phyloP scores from a whole-genome alignment of 2,888 invertebrate species.

The Tanaodytes sp. region DNA sequence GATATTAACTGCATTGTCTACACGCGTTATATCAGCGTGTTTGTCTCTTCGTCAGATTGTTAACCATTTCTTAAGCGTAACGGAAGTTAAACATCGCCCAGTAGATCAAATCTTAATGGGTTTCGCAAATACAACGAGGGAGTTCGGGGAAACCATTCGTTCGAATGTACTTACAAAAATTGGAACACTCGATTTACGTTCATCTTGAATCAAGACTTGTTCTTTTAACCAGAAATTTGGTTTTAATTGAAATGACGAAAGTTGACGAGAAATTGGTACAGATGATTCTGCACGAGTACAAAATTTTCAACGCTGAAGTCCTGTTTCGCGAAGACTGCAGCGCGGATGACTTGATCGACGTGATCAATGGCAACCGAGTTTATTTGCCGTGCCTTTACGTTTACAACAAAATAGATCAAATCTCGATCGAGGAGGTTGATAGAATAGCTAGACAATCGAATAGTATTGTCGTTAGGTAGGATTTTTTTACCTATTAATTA shows the following conservation, averaged over 20 bases:
- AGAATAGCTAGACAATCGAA: conserved; percentile 89
- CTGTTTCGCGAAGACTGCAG: conserved; percentile 96
- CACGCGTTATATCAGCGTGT: conserved; percentile 17
- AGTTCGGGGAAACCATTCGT: too few relatives aligned
- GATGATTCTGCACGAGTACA: conserved; percentile 98
- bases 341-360: conserved; percentile 98
- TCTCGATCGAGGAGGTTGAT: conserved; percentile 98
- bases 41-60: too few relatives aligned
- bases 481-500: too few relatives aligned
- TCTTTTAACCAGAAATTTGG: too few relatives aligned
- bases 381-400: conserved; percentile 95
- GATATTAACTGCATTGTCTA: conserved; percentile 24
- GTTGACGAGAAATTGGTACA: conserved; percentile 98
- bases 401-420: conserved; percentile 99
- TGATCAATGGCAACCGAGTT: conserved; percentile 91
- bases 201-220: too few relatives aligned
- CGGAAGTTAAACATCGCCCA: too few relatives aligned
- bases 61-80: too few relatives aligned
- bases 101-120: too few relatives aligned
- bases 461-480: conserved; percentile 92
- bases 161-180: too few relatives aligned
- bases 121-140: too few relatives aligned
- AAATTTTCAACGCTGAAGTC: conserved; percentile 95
- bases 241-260: too few relatives aligned
- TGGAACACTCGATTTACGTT: too few relatives aligned